These are phyloP conservation scores for Stictocephala bisonia DNA, from an alignment of 2,888 invertebrate species.

Conservation along the genomic window DNA sequence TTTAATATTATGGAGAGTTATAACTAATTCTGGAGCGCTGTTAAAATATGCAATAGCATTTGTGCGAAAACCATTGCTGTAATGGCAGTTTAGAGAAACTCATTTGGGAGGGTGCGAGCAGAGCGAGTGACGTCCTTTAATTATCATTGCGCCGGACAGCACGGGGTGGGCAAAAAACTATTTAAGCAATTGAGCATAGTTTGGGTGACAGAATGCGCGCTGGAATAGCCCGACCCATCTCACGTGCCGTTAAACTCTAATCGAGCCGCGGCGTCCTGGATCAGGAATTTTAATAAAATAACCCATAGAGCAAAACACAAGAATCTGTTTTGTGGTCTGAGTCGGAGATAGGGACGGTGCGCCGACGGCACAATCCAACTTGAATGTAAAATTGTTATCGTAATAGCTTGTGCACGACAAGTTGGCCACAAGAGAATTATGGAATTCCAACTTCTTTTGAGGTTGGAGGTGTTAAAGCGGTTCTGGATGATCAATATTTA, in stretches of 20 bases:
- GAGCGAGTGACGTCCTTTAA: slow-evolving; percentile 30
- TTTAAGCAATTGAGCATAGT: slow-evolving; percentile 46
- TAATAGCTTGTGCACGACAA: too few species aligned
- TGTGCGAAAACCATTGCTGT: slow-evolving; percentile 22
- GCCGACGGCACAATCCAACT: too few species aligned
- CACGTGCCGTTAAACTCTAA: slow-evolving; percentile 49
- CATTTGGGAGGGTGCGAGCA: slow-evolving; percentile 15
- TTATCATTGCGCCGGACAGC: slow-evolving; percentile 39
- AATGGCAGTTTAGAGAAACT: slow-evolving; percentile 39
- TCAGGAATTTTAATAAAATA: slow-evolving; percentile 50
- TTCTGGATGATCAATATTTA: too few species aligned
- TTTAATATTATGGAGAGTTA: too few species aligned
- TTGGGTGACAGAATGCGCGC: slow-evolving; percentile 37
- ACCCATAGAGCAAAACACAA: slow-evolving; percentile 41
- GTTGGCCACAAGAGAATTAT: too few species aligned
- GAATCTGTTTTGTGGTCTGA: slow-evolving; percentile 21
- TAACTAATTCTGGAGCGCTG: too few species aligned
- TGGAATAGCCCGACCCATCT: slow-evolving; percentile 38
- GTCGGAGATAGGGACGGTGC: slow-evolving; percentile 10
- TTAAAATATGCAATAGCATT: slow-evolving; percentile 27
- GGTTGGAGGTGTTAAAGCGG: too few species aligned
- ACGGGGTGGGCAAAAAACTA: slow-evolving; percentile 45
- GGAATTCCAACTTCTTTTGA: too few species aligned
- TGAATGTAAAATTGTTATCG: too few species aligned
- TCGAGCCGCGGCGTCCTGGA: slow-evolving; percentile 36